These are phyloP conservation scores for Peromyscus maniculatus DNA, from an alignment of 2,113 vertebrate genomes.

Conservation along the genomic window DNA sequence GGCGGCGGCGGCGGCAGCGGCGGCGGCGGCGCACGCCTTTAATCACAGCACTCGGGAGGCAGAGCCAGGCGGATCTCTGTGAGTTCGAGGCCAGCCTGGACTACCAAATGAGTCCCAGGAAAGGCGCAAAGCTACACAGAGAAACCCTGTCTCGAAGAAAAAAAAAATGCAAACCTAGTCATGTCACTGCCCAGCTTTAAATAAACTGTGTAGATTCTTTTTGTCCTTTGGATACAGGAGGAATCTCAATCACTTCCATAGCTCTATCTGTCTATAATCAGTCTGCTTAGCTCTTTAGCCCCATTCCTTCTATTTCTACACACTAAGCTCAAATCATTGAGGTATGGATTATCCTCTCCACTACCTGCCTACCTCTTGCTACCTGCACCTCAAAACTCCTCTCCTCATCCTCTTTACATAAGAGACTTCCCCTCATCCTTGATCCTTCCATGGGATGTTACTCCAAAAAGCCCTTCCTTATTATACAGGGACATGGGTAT, in stretches of 20 bases:
- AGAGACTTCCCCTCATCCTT: neutral
- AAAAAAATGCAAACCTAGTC: neutral
- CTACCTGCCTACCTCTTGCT: neutral
- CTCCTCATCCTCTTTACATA: neutral
- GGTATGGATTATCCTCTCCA: neutral
- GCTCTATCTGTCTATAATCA: neutral
- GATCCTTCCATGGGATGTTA: neutral
- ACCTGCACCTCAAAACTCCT: neutral
- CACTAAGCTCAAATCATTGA: neutral
- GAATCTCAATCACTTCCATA: neutral
- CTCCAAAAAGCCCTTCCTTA: neutral
- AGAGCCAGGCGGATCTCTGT: too few species aligned
- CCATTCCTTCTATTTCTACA: neutral
- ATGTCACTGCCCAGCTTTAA: neutral
- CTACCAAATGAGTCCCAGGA: too few species aligned
- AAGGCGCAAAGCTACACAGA: too few species aligned
- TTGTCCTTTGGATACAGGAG: neutral
- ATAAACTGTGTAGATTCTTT: neutral
- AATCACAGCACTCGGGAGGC: too few species aligned
- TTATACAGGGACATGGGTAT: neutral
- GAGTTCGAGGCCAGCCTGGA: too few species aligned
- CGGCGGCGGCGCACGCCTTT: too few species aligned
- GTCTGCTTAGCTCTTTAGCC: neutral
- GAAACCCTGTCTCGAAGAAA: too few species aligned
- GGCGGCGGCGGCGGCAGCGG: too few species aligned